These are phyloP conservation scores for Bathynomus jamesi DNA, from an alignment of 1,140 invertebrate genomes.

Conservation along the genomic window DNA sequence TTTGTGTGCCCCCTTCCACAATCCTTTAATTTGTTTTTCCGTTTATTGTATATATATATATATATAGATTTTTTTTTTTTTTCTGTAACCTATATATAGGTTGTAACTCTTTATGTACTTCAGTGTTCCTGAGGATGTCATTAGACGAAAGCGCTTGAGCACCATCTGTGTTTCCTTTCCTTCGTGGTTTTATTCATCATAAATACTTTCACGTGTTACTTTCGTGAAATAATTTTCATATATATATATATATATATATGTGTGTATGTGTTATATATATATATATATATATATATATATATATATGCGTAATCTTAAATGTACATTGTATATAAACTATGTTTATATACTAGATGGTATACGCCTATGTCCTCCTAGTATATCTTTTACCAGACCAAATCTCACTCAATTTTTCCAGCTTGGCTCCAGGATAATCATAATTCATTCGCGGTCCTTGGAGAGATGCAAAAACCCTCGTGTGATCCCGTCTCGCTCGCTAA, in stretches of 20 bases:
- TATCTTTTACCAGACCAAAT: not conserved
- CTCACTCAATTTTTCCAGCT: not conserved
- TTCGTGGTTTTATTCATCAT: too few relatives aligned
- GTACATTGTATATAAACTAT: not conserved
- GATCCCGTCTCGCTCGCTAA: not conserved
- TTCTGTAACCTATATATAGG: too few relatives aligned
- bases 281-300: not conserved
- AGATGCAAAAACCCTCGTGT: not conserved
- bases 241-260: conserved; percentile 1
- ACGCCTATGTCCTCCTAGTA: not conserved
- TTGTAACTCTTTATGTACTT: too few relatives aligned
- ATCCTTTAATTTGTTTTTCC: too few relatives aligned
- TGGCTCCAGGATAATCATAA: not conserved
- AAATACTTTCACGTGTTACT: too few relatives aligned
- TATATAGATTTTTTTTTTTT: too few relatives aligned
- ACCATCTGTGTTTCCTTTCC: too few relatives aligned
- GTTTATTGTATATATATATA: too few relatives aligned
- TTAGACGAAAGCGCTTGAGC: too few relatives aligned
- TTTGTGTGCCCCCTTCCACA: too few relatives aligned
- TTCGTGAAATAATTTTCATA: not conserved
- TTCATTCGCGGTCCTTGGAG: not conserved
- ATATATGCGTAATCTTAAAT: not conserved
- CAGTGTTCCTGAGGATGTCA: too few relatives aligned
- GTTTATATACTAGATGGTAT: not conserved
- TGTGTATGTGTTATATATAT: not conserved